These are phyloP conservation scores for Anguilla anguilla DNA, from an alignment of 2,797 vertebrate species.

Conservation along the genomic window DNA sequence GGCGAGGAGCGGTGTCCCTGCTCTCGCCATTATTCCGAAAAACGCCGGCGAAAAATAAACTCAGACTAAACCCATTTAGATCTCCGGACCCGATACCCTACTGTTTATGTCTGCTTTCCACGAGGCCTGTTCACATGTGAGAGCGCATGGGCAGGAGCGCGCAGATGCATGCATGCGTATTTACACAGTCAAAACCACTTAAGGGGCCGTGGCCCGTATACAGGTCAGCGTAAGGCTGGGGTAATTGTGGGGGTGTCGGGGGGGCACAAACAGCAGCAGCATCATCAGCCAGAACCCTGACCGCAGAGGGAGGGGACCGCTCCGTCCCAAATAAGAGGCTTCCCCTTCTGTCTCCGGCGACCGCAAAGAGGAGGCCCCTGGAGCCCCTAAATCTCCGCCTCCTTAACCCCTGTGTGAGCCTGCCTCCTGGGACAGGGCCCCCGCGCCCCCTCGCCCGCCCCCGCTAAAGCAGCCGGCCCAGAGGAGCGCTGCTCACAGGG, in stretches of 20 bases:
- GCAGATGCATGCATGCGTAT: not conserved
- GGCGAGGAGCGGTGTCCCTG: not conserved
- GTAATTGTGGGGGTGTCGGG: not conserved
- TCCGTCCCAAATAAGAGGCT: not conserved
- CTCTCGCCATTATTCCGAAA: not conserved
- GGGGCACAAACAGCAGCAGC: not conserved
- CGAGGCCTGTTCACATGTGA: not conserved
- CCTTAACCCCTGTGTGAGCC: no score
- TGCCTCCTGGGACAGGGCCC: not conserved
- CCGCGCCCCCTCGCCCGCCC: no score
- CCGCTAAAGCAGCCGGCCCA: not conserved
- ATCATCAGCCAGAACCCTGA: not conserved
- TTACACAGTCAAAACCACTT: not conserved
- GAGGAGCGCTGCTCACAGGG: not conserved
- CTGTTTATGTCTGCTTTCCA: constrained; percentile 17
- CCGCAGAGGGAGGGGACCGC: not conserved
- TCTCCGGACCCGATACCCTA: not conserved
- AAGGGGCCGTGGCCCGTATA: not conserved
- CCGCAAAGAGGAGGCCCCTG: not conserved
- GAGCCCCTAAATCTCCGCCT: not conserved
- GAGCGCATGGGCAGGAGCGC: not conserved
- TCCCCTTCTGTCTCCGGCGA: not conserved
- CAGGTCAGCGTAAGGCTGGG: not conserved
- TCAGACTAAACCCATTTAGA: constrained; percentile 25
- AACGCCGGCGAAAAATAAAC: not conserved